A percentile compares a stretch with the other conserved stretches of the same genome.
Evolutionary conservation across 2,888 invertebrate genomes (phyloP).

Genomic region (Notodonta dromedarius): DNA sequence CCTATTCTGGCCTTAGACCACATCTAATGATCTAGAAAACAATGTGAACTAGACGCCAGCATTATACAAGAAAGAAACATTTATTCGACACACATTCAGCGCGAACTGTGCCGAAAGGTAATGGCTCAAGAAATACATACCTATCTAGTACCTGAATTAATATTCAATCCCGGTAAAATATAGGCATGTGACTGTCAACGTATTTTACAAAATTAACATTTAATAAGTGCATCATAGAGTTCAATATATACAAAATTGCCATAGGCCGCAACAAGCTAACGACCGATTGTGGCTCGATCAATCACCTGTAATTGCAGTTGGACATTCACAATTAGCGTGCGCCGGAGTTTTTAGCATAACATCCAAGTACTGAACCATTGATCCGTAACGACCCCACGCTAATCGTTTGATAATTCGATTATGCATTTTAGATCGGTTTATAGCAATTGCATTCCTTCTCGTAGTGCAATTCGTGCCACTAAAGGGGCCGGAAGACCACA

Average conservation of each 20-base stretch:
- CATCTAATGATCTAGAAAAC: no score
- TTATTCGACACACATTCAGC: no score
- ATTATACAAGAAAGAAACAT: no score
- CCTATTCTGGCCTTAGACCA: no score
- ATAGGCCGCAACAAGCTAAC: slow-evolving; percentile 31
- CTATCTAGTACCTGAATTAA: no score
- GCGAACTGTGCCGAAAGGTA: no score
- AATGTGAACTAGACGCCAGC: no score
- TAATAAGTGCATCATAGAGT: not conserved
- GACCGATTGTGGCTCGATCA: slow-evolving; percentile 35
- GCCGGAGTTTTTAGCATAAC: slow-evolving; percentile 23
- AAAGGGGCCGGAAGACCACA: no score
- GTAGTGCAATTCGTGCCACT: no score
- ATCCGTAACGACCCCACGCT: slow-evolving; percentile 20
- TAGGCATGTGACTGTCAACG: not conserved
- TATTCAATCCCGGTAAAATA: no score
- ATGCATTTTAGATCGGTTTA: slow-evolving; percentile 21
- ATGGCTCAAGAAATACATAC: no score
- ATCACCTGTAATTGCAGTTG: slow-evolving; percentile 30
- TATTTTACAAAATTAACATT: slow-evolving; percentile 6
- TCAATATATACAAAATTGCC: slow-evolving; percentile 28
- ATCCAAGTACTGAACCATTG: slow-evolving; percentile 18
- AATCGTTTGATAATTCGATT: slow-evolving; percentile 28
- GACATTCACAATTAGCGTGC: slow-evolving; percentile 28
- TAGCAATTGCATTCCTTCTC: slow-evolving; percentile 1